Conservation (phyloP, 2,113 vertebrate species). For the Oxygymnocypris stewartii region DNA sequence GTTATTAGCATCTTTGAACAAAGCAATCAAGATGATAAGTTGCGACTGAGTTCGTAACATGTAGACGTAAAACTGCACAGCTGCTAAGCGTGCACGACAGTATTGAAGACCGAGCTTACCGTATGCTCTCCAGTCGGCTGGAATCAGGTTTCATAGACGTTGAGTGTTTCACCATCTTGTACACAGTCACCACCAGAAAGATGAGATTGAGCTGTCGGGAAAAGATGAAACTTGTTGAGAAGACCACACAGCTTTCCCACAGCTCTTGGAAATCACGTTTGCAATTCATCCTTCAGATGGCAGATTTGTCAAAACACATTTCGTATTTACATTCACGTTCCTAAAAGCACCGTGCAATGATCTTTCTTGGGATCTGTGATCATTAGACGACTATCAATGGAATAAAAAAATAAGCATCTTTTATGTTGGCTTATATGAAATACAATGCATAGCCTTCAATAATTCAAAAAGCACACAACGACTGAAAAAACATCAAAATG, state of each 20-base stretch:
- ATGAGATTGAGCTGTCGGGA: conserved; percentile 97
- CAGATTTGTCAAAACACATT: conserved; percentile 46
- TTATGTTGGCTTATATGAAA: conserved; percentile 40
- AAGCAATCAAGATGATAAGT: conserved; percentile 13
- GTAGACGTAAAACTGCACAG: neutral
- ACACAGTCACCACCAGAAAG: conserved; percentile 97
- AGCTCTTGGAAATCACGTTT: conserved; percentile 54
- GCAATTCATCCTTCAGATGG: conserved; percentile 40
- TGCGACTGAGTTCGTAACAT: neutral
- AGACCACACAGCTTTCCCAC: conserved; percentile 60
- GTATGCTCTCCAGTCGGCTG: conserved; percentile 98
- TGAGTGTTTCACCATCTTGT: conserved; percentile 99
- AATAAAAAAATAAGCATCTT: conserved; percentile 17
- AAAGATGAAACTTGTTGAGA: conserved; percentile 73
- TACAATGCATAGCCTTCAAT: conserved; percentile 24
- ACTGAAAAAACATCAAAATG: conserved; percentile 13
- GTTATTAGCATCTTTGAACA: neutral
- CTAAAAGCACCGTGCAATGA: neutral
- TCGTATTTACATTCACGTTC: conserved; percentile 6
- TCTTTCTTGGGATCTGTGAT: conserved; percentile 41
- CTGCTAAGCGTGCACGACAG: conserved; percentile 23
- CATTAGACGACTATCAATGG: conserved; percentile 19
- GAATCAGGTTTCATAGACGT: conserved; percentile 99
- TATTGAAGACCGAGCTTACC: conserved; percentile 79
- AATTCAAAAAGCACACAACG: conserved; percentile 25